Conservation (phyloP, 1,140 invertebrate species). For the Zaprionus tsacasi region DNA sequence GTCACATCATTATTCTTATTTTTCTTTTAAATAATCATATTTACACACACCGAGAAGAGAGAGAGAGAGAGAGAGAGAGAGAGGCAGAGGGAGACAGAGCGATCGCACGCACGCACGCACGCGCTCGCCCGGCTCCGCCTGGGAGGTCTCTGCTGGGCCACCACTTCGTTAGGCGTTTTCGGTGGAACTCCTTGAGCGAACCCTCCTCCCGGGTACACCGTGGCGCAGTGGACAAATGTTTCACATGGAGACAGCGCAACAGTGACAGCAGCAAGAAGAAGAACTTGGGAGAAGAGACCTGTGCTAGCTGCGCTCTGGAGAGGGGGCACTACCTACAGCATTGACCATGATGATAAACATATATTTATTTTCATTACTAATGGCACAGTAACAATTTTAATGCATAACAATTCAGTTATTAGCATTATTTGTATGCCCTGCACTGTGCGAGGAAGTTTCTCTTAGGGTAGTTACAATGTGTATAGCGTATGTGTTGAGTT, state of each 20-base stretch:
- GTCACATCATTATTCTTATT: constrained; percentile 82
- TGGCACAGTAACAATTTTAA: constrained; percentile 24
- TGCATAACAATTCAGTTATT: constrained; percentile 14
- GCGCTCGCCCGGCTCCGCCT: constrained; percentile 17
- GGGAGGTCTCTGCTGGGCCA: constrained; percentile 38
- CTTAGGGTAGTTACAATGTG: neutral
- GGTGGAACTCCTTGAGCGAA: constrained; percentile 65
- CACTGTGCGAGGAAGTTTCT: neutral
- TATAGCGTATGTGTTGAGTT: neutral
- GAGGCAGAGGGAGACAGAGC: neutral
- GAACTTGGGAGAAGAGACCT: neutral
- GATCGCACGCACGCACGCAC: neutral
- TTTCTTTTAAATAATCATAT: constrained; percentile 79
- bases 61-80: neutral
- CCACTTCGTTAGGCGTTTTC: constrained; percentile 75
- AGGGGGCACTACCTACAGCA: constrained; percentile 16
- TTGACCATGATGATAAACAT: constrained; percentile 13
- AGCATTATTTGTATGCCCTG: constrained; percentile 13
- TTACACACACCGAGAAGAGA: constrained; percentile 51
- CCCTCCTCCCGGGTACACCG: neutral
- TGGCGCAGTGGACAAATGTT: constrained; percentile 63
- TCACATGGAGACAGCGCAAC: constrained; percentile 58
- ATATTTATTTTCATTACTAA: constrained; percentile 32
- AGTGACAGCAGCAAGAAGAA: constrained; percentile 36
- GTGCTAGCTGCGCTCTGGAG: neutral